A percentile compares a stretch with the other conserved stretches of the same genome.
phyloP scores from a whole-genome alignment of 2,888 invertebrate species.

The Synergus laeviventris region DNA sequence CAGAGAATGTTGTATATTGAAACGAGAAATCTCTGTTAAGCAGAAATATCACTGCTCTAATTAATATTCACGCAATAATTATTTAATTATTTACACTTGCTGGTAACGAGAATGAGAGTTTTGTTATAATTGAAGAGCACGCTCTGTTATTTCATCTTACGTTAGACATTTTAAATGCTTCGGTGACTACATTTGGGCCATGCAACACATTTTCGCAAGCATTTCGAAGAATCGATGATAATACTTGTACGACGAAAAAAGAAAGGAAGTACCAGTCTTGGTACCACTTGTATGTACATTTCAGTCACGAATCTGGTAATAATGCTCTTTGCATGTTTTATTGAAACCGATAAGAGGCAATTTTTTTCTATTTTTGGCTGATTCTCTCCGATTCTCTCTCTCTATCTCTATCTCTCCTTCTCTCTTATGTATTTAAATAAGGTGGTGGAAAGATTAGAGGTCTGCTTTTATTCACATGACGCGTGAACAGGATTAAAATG shows the following conservation, averaged over 20 bases:
- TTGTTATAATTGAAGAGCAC: not conserved
- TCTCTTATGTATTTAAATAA: too few species aligned
- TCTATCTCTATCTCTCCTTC: too few species aligned
- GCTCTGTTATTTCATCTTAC: not conserved
- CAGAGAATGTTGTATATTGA: slow-evolving; percentile 15
- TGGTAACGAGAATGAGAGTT: not conserved
- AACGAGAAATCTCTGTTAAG: not conserved
- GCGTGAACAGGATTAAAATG: not conserved
- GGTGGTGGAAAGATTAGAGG: too few species aligned
- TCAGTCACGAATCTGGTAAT: too few species aligned
- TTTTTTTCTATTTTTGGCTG: too few species aligned
- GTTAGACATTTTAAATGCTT: not conserved
- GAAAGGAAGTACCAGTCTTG: not conserved
- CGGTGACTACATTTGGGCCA: not conserved
- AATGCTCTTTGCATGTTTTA: too few species aligned
- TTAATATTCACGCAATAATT: not conserved
- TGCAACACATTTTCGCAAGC: not conserved
- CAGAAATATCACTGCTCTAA: not conserved
- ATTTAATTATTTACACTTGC: too few species aligned
- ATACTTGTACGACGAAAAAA: not conserved
- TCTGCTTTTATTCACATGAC: not conserved
- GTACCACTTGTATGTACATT: not conserved
- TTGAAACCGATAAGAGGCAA: too few species aligned
- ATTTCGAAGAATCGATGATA: not conserved
- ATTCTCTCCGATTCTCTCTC: too few species aligned